phyloP scores from a whole-genome alignment of 2,113 vertebrate species.

The Carassius carassius region DNA sequence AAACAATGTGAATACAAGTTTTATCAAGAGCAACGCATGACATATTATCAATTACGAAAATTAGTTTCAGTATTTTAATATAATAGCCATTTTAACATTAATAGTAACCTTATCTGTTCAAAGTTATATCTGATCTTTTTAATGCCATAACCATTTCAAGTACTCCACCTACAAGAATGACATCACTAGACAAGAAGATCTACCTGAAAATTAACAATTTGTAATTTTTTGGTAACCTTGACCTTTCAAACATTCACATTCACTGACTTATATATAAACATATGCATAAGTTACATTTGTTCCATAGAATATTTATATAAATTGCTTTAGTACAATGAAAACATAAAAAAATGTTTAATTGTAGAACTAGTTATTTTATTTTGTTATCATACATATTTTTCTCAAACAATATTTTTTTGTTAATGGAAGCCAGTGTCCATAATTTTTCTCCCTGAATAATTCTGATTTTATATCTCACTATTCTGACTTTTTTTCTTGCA shows the following conservation, averaged over 20 bases:
- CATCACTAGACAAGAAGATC: background rate
- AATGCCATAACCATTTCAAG: background rate
- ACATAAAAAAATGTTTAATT: background rate
- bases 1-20: conserved; percentile 11
- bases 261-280: too few relatives aligned
- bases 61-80: background rate
- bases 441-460: too few relatives aligned
- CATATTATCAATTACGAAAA: background rate
- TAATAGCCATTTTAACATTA: too few relatives aligned
- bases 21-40: background rate
- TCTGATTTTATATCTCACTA: too few relatives aligned
- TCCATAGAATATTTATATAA: background rate
- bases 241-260: background rate
- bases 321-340: background rate
- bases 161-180: background rate
- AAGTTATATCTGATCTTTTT: background rate
- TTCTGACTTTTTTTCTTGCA: too few relatives aligned
- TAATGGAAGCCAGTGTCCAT: too few relatives aligned
- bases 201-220: background rate
- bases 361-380: background rate
- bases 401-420: too few relatives aligned
- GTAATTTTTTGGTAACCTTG: background rate
- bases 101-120: background rate
- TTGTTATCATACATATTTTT: too few relatives aligned
- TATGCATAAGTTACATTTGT: too few relatives aligned